Conservation (phyloP, 2,797 vertebrate genomes). For the Microctenopoma stevenorrisi region DNA sequence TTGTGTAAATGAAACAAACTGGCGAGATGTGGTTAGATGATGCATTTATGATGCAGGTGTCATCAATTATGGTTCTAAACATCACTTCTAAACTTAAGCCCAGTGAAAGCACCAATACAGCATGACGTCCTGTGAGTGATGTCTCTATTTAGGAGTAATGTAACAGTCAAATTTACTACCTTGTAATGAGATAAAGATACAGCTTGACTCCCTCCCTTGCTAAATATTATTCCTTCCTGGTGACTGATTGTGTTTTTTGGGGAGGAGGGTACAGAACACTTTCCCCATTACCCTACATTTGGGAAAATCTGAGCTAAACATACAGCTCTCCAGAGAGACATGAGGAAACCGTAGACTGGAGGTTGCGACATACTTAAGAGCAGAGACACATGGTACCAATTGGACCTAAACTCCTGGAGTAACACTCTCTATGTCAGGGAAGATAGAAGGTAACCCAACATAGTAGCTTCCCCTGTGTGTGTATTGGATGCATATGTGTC, state of each 20-base stretch:
- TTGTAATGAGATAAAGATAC: slow-evolving; percentile 26
- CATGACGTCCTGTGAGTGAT: background rate
- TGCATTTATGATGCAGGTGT: background rate
- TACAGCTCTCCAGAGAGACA: slow-evolving; percentile 61
- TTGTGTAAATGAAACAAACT: background rate
- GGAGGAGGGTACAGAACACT: slow-evolving; percentile 26
- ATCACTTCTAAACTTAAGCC: background rate
- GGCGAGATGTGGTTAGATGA: background rate
- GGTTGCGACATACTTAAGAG: slow-evolving; percentile 52
- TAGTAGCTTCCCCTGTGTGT: slow-evolving; percentile 24
- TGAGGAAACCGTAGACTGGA: slow-evolving; percentile 58
- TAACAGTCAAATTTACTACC: slow-evolving; percentile 7
- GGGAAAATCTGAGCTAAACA: slow-evolving; percentile 61
- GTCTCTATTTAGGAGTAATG: slow-evolving; percentile 2
- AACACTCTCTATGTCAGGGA: slow-evolving; percentile 51
- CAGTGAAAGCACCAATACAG: background rate
- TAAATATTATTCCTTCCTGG: slow-evolving; percentile 45
- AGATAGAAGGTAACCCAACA: slow-evolving; percentile 31
- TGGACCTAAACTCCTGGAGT: slow-evolving; percentile 53
- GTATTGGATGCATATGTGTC: slow-evolving; percentile 24
- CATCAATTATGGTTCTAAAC: background rate
- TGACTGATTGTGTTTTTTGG: slow-evolving; percentile 41
- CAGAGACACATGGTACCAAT: slow-evolving; percentile 71
- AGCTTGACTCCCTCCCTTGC: slow-evolving; percentile 33
- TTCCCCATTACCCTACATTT: slow-evolving; percentile 55